Conservation (phyloP, 2,888 invertebrate genomes). For the Tenthredo amoena region DNA sequence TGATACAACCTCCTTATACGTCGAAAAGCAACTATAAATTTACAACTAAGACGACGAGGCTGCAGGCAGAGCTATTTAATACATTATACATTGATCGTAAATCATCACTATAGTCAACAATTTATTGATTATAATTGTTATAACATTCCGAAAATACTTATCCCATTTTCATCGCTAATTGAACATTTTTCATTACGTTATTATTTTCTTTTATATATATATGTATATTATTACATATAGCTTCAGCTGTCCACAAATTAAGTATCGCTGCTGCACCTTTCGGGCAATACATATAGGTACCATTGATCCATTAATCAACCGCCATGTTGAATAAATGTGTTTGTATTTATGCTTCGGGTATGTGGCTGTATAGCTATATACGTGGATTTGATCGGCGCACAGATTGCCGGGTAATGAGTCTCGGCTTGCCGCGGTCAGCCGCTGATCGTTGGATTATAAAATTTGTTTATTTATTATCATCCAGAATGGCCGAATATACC, state of each 20-base stretch:
- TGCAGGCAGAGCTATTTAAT: not conserved
- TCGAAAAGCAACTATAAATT: constrained; percentile 4
- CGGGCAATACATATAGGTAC: constrained; percentile 52
- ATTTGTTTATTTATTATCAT: constrained; percentile 46
- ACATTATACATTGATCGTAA: not conserved
- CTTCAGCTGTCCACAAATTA: not conserved
- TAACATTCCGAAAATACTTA: not conserved
- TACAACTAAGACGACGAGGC: not conserved
- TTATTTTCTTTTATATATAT: not conserved
- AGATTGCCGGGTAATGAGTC: constrained; percentile 75
- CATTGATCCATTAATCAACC: constrained; percentile 75
- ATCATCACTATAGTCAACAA: not conserved
- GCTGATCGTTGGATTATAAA: constrained; percentile 46
- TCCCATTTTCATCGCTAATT: not conserved
- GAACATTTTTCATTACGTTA: not conserved
- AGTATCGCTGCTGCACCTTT: constrained; percentile 27
- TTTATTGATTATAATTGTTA: not conserved
- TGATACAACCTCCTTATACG: constrained; percentile 25
- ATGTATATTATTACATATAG: not conserved
- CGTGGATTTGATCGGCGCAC: constrained; percentile 66
- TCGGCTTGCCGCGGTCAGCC: constrained; percentile 49
- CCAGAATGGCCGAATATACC: not conserved
- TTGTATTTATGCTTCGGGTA: not conserved
- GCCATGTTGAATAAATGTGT: constrained; percentile 64
- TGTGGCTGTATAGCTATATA: not conserved